Percentiles rank a stretch among this genome's conserved stretches.
Evolutionary conservation across 1,140 invertebrate species (phyloP).

Genomic region (Cepaea nemoralis): DNA sequence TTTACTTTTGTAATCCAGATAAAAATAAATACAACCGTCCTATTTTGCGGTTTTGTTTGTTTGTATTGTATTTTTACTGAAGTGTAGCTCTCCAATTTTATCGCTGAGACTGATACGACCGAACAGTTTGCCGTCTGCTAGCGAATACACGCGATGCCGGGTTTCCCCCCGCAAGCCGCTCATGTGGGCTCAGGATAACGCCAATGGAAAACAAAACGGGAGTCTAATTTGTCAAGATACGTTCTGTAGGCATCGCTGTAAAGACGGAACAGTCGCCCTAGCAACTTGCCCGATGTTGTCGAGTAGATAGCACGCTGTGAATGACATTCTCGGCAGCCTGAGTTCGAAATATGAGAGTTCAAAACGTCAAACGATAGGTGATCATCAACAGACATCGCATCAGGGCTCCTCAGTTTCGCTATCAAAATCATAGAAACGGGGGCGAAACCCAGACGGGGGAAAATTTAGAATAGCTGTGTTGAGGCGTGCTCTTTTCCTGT

Average conservation of each 20-base stretch:
- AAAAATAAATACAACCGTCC: conserved; percentile 75
- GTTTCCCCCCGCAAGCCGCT: background rate
- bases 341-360: conserved; percentile 9
- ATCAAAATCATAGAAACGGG: background rate
- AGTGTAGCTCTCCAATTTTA: background rate
- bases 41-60: conserved; percentile 75
- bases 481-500: conserved; percentile 8
- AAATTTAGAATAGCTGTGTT: background rate
- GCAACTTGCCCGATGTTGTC: background rate
- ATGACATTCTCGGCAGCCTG: background rate
- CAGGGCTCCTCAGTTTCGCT: background rate
- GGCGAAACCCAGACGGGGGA: background rate
- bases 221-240: conserved; percentile 15
- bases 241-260: background rate
- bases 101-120: background rate
- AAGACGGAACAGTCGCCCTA: background rate
- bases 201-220: conserved; percentile 7
- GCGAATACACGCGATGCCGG: background rate
- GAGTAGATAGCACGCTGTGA: background rate
- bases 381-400: conserved; percentile 14
- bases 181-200: conserved; percentile 2
- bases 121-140: conserved; percentile 6
- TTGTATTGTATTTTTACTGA: background rate
- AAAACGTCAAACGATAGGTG: conserved; percentile 16
- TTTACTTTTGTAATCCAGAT: conserved; percentile 1